Conservation (phyloP, 2,888 invertebrate species). For the Diarsia mendica region DNA sequence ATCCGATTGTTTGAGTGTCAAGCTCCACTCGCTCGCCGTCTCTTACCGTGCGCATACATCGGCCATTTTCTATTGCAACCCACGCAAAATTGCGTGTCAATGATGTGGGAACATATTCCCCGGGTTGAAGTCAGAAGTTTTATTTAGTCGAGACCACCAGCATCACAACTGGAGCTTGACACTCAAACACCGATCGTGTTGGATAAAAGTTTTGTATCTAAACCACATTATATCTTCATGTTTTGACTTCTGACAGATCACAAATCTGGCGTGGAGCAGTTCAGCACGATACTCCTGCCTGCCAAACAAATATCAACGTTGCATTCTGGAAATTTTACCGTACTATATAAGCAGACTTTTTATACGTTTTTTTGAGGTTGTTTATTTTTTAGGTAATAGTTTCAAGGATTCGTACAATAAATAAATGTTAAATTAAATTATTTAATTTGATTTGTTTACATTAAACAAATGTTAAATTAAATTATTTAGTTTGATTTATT, state of each 20-base stretch:
- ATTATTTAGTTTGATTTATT: neutral
- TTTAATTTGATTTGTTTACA: neutral
- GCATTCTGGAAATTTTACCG: neutral
- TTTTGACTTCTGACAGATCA: neutral
- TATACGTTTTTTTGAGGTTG: too few relatives aligned
- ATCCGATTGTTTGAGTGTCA: too few relatives aligned
- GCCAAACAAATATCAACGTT: neutral
- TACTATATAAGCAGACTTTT: neutral
- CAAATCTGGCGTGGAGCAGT: neutral
- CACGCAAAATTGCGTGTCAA: too few relatives aligned
- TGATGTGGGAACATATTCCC: too few relatives aligned
- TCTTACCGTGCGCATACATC: too few relatives aligned
- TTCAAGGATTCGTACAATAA: neutral
- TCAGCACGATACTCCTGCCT: neutral
- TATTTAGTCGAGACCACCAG: too few relatives aligned
- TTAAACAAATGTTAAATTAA: neutral
- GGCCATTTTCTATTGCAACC: too few relatives aligned
- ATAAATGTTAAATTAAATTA: neutral
- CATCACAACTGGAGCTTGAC: too few relatives aligned
- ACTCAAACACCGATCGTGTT: too few relatives aligned
- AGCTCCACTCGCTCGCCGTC: too few relatives aligned
- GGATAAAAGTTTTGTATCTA: slow-evolving; percentile 25
- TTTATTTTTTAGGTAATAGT: neutral
- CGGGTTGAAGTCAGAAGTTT: too few relatives aligned
- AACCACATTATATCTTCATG: slow-evolving; percentile 17